A percentile compares a stretch with the other conserved stretches of the same genome.
phyloP scores from a whole-genome alignment of 1,140 invertebrate genomes.

The Medauroidea extradentata region DNA sequence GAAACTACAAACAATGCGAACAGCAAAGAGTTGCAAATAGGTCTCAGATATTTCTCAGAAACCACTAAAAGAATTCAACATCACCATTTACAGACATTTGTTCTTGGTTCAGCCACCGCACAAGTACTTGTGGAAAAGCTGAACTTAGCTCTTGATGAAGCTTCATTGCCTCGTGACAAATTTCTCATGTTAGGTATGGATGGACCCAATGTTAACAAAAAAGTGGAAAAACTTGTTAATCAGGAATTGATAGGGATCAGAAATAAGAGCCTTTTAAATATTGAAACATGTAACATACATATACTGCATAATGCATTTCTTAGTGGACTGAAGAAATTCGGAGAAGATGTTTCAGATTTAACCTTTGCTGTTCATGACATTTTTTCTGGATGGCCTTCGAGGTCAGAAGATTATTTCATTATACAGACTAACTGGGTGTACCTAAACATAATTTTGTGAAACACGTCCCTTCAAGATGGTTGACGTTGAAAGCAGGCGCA shows the following conservation, averaged over 20 bases:
- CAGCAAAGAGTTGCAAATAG: constrained; percentile 23
- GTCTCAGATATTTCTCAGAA: constrained; percentile 23
- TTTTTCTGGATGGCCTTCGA: constrained; percentile 4
- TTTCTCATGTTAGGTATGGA: constrained; percentile 23
- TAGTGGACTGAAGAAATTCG: neutral
- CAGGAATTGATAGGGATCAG: neutral
- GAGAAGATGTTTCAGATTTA: constrained; percentile 13
- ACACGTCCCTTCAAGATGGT: constrained; percentile 2
- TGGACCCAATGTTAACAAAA: constrained; percentile 30
- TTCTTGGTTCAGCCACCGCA: constrained; percentile 19
- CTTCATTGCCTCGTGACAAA: constrained; percentile 5
- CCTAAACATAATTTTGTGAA: neutral
- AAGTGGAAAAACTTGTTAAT: constrained; percentile 17
- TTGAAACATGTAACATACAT: constrained; percentile 7
- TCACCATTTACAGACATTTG: constrained; percentile 25
- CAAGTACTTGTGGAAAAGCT: constrained; percentile 13
- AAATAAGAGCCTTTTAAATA: neutral
- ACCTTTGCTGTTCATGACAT: constrained; percentile 22
- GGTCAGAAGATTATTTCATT: neutral
- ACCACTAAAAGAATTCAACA: constrained; percentile 8
- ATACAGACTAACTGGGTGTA: neutral
- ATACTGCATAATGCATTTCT: constrained; percentile 7
- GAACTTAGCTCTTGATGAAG: constrained; percentile 15
- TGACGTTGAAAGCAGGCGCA: neutral
- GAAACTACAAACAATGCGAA: constrained; percentile 22